These are phyloP conservation scores for Portunus trituberculatus DNA, from an alignment of 1,140 invertebrate genomes.

Conservation along the genomic window DNA sequence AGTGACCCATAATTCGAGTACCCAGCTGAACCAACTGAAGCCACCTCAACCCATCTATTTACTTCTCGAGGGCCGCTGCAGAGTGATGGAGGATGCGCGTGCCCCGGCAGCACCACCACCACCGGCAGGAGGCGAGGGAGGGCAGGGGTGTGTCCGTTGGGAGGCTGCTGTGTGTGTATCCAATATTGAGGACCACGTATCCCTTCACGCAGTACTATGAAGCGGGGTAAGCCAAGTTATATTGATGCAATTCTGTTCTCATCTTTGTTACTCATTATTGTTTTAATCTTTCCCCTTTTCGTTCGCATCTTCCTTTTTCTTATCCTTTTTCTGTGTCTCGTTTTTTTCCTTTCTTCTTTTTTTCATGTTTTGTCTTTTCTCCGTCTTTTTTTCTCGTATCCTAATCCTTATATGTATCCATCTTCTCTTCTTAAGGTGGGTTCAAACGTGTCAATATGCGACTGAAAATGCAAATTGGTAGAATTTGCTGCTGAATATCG, in stretches of 20 bases:
- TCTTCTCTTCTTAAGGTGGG: not conserved
- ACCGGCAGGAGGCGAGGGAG: not conserved
- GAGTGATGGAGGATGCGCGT: not conserved
- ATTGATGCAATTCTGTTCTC: too few species aligned
- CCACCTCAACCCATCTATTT: too few species aligned
- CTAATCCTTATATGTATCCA: not conserved
- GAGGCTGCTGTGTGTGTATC: slow-evolving; percentile 7
- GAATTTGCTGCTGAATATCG: too few species aligned
- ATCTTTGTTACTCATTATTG: too few species aligned
- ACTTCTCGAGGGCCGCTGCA: not conserved
- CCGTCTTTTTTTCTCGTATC: not conserved
- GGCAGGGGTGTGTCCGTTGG: not conserved
- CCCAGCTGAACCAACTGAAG: too few species aligned
- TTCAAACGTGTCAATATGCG: too few species aligned
- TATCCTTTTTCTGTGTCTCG: not conserved
- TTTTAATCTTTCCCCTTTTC: not conserved
- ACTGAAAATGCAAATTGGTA: too few species aligned
- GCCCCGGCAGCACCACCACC: not conserved
- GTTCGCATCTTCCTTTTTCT: not conserved
- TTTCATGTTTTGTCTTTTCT: not conserved
- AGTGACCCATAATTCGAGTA: too few species aligned
- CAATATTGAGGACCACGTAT: not conserved
- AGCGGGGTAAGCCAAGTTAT: not conserved
- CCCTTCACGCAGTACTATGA: not conserved
- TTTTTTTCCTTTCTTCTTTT: not conserved